phyloP scores from a whole-genome alignment of 2,888 invertebrate species.

The Eupithecia abbreviata region DNA sequence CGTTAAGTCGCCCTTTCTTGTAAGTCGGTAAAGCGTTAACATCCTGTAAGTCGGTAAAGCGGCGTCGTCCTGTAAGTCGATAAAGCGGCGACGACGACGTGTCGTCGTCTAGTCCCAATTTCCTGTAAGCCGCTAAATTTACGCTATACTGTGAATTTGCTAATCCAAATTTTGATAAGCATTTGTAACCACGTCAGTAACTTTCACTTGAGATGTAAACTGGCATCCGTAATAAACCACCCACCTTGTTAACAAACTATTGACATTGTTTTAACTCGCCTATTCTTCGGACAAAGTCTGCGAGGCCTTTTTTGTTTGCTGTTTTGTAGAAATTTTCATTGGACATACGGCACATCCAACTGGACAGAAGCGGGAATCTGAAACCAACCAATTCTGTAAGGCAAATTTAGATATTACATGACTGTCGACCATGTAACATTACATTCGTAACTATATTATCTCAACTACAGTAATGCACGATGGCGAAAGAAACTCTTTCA shows the following conservation, averaged over 20 bases:
- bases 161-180: not conserved
- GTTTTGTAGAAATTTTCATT: conserved; percentile 63
- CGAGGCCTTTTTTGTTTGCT: conserved; percentile 66
- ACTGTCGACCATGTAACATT: not conserved
- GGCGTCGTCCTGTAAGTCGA: not conserved
- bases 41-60: too few relatives aligned
- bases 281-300: conserved; percentile 68
- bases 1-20: not conserved
- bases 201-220: conserved; percentile 16
- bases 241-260: conserved; percentile 26
- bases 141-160: not conserved
- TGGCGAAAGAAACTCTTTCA: too few relatives aligned
- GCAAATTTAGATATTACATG: not conserved
- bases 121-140: not conserved
- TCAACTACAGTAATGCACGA: too few relatives aligned
- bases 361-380: conserved; percentile 61
- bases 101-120: not conserved
- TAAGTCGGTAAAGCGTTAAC: not conserved
- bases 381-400: conserved; percentile 22
- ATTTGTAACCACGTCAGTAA: not conserved
- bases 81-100: too few relatives aligned
- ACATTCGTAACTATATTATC: not conserved
- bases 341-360: conserved; percentile 63
- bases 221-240: conserved; percentile 26
- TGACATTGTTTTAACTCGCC: conserved; percentile 64